Percentiles rank a stretch among this genome's conserved stretches.
These are phyloP conservation scores for Chesias legatella DNA, from an alignment of 2,888 invertebrate genomes.

Conservation along the genomic window DNA sequence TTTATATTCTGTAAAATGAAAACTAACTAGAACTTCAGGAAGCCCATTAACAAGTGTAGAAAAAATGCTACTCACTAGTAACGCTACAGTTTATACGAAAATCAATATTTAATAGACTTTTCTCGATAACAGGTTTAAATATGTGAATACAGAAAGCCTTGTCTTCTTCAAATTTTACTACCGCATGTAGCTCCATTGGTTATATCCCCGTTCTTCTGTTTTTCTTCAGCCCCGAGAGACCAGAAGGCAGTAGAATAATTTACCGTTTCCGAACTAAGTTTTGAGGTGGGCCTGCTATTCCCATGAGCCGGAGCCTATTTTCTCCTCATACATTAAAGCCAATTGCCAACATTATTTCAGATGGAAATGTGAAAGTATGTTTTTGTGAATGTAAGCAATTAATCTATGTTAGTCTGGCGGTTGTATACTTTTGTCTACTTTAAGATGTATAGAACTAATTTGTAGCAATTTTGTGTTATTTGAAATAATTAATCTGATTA, in stretches of 20 bases:
- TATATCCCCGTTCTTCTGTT: constrained; percentile 56
- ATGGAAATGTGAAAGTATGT: constrained; percentile 27
- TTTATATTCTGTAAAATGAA: no score
- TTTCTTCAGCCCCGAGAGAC: constrained; percentile 52
- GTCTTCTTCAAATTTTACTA: constrained; percentile 23
- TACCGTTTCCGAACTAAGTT: constrained; percentile 64
- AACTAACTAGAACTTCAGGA: no score
- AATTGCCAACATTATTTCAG: constrained; percentile 38
- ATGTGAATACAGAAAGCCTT: background rate
- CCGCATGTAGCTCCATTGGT: constrained; percentile 43
- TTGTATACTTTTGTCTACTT: no score
- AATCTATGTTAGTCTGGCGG: background rate
- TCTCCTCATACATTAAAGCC: constrained; percentile 44
- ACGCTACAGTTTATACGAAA: no score
- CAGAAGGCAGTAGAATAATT: constrained; percentile 56
- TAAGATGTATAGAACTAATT: no score
- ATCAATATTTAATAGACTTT: no score
- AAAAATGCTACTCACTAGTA: no score
- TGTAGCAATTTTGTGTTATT: no score
- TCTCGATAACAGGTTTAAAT: no score
- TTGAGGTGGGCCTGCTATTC: constrained; percentile 52
- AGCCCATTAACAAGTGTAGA: no score
- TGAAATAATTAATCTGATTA: no score
- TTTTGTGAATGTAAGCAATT: constrained; percentile 8
- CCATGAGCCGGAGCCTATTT: constrained; percentile 45